Conservation (phyloP, 2,888 invertebrate species). For the Caenorhabditis doughertyi region DNA sequence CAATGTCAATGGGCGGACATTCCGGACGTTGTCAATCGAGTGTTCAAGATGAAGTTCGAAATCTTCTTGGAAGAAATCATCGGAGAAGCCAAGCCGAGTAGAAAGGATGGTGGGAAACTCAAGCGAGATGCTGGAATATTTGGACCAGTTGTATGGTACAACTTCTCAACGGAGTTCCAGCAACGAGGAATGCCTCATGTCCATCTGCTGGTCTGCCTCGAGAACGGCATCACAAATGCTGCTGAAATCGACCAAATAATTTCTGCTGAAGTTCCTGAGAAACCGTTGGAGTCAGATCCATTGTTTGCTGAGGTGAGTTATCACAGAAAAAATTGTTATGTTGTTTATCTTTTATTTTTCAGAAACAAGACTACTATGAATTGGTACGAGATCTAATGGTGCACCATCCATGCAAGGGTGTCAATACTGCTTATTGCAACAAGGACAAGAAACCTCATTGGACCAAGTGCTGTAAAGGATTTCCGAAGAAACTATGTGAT, state of each 20-base stretch:
- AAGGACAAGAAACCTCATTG: background rate
- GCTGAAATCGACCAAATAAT: background rate
- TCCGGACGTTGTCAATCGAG: constrained; percentile 25
- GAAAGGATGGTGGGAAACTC: background rate
- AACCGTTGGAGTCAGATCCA: background rate
- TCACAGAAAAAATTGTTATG: no score
- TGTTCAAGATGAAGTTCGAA: constrained; percentile 7
- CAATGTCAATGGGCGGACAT: constrained; percentile 26
- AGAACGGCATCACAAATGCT: constrained; percentile 7
- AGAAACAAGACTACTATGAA: background rate
- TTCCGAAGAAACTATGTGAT: background rate
- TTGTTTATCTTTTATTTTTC: no score
- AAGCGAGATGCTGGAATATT: constrained; percentile 14
- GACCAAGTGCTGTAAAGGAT: background rate
- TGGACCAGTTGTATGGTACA: constrained; percentile 34
- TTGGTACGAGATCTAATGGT: background rate
- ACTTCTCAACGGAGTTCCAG: constrained; percentile 39
- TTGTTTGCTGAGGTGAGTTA: background rate
- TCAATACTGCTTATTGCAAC: background rate
- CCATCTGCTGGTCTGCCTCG: constrained; percentile 22
- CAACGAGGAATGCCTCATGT: constrained; percentile 46
- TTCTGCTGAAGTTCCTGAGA: background rate
- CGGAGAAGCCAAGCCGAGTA: background rate
- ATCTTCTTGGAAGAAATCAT: constrained; percentile 11
- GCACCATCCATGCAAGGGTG: background rate